Evolutionary conservation across 2,113 vertebrate genomes (phyloP), one percentile per base, ranked within the genome.

Genomic region (Sus scrofa): DNA sequence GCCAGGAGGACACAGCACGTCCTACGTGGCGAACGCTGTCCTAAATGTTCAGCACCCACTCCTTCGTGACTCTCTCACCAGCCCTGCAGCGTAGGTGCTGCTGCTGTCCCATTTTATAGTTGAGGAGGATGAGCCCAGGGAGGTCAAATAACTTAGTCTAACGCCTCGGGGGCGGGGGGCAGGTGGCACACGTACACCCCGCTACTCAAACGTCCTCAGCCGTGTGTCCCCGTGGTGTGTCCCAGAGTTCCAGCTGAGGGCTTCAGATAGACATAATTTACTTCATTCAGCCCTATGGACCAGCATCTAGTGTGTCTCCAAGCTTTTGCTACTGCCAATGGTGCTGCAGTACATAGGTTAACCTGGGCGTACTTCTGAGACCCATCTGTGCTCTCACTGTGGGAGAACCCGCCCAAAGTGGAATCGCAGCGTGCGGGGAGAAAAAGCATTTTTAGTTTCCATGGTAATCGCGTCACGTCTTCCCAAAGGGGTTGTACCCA

Each of bases 321-420:
- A 19, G 52, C 34, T 19, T 32, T 67, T 68, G 24, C 87, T 37
- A 4, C 75, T 0, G 0, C 32, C 19, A 56, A 22, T 15, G 11
- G 32, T 14, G n/a, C 56, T 13, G 16, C 26, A n/a, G 7, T 6
- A 4, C 44, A 4, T 39, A 20, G 68, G 3, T 2, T 7, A 68
- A 10, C 12, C 65, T 6, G 2, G 4, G 13, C 16, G 0, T 3
- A 22, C 62, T 32, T 65, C 54, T 26, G 39, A 34, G 74, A 6
- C 13, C 3, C 19, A 2, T 18, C 4, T 0, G 16, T 19, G 0
- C 34, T 22, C 0, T 22, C 13, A 1, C 16, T 19, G 6, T 4
- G 19, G 9, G n/a, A 3, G 12, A 63, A 3, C 24, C 7, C 26
- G 60, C 71, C 79, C 0, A 14, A 32, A 18, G 50, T 3, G 2